A percentile compares a stretch with the other conserved stretches of the same genome.
These are phyloP conservation scores for Metopia argyrocephala DNA, from an alignment of 2,888 invertebrate species.

Conservation along the genomic window DNA sequence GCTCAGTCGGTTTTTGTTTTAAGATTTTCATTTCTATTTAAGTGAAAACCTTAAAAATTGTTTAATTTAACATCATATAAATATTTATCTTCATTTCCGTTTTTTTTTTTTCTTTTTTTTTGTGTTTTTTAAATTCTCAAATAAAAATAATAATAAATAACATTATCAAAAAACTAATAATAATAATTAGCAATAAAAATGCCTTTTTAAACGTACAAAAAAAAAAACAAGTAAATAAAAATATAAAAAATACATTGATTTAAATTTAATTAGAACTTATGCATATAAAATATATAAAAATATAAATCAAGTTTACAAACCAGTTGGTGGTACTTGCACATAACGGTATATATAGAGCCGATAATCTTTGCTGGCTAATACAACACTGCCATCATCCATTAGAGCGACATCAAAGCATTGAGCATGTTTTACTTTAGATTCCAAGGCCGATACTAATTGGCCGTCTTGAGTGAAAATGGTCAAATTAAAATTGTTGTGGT, in stretches of 20 bases:
- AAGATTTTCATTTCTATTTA: conserved; percentile 21
- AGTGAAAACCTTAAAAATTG: too few relatives aligned
- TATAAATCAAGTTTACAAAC: conserved; percentile 72
- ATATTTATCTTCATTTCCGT: neutral
- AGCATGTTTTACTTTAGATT: conserved; percentile 99
- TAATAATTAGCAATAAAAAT: neutral
- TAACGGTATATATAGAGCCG: conserved; percentile 99
- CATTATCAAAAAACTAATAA: conserved; percentile 46
- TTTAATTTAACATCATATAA: conserved; percentile 33
- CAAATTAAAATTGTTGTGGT: conserved; percentile 99
- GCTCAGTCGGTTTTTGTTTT: conserved; percentile 53
- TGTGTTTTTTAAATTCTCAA: conserved; percentile 32
- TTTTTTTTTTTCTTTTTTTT: conserved; percentile 20
- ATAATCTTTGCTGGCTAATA: conserved; percentile 99
- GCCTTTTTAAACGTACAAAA: too few relatives aligned
- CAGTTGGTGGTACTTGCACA: conserved; percentile 93
- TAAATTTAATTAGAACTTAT: conserved; percentile 37
- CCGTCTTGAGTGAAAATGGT: conserved; percentile 99
- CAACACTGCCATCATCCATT: conserved; percentile 99
- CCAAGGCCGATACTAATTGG: conserved; percentile 97
- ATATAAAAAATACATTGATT: neutral
- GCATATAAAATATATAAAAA: conserved; percentile 34
- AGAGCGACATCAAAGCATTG: conserved; percentile 99
- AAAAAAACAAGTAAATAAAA: too few relatives aligned
- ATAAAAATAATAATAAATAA: conserved; percentile 52